phyloP scores from a whole-genome alignment of 1,140 invertebrate species.

The Lordiphosa stackelbergi region DNA sequence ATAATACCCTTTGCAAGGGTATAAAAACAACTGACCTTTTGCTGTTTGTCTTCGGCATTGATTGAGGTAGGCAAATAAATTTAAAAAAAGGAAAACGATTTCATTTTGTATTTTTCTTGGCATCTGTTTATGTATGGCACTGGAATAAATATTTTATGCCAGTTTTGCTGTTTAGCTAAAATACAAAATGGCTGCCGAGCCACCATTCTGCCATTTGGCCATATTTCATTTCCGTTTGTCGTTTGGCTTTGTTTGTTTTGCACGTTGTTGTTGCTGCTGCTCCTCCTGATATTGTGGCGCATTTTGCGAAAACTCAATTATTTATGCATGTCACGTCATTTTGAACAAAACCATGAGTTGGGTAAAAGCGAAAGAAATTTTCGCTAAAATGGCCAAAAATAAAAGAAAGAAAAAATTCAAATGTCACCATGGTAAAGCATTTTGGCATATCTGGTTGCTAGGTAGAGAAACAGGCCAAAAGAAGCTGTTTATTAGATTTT shows the following conservation, averaged over 20 bases:
- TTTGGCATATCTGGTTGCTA: slow-evolving; percentile 18
- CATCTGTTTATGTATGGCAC: slow-evolving; percentile 17
- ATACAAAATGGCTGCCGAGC: slow-evolving; percentile 48
- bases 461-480: slow-evolving; percentile 2
- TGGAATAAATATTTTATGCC: slow-evolving; percentile 59
- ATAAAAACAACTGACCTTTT: too few species aligned
- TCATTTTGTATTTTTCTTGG: slow-evolving; percentile 15
- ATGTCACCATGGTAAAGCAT: not conserved
- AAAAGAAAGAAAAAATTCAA: slow-evolving; percentile 19
- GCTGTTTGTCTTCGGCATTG: too few species aligned
- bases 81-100: too few species aligned
- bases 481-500: slow-evolving; percentile 60
- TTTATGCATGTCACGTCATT: slow-evolving; percentile 69
- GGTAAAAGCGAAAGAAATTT: slow-evolving; percentile 32
- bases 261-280: slow-evolving; percentile 11
- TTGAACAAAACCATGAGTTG: slow-evolving; percentile 38
- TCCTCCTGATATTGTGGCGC: slow-evolving; percentile 32
- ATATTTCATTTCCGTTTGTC: slow-evolving; percentile 67
- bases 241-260: slow-evolving; percentile 35
- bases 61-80: too few species aligned
- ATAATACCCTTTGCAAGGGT: too few species aligned
- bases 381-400: slow-evolving; percentile 5
- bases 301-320: slow-evolving; percentile 65
- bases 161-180: slow-evolving; percentile 16
- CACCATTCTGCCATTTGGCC: slow-evolving; percentile 65